These are phyloP conservation scores for Zaprionus taronus DNA, from an alignment of 1,140 invertebrate species.

Conservation along the genomic window DNA sequence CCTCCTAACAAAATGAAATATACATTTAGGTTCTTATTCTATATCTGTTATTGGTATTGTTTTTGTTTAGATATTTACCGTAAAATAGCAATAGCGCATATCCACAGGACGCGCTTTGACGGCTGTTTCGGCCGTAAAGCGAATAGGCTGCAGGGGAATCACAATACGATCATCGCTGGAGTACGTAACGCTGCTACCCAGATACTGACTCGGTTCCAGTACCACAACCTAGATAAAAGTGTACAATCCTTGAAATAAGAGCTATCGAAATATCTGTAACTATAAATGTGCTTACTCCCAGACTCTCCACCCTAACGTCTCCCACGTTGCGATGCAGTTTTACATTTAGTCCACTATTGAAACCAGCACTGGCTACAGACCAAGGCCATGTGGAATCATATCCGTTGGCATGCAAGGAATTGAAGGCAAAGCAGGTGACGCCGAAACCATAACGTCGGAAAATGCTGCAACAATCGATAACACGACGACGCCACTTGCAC, in stretches of 20 bases:
- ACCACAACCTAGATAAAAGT: conserved; percentile 49
- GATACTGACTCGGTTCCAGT: conserved; percentile 54
- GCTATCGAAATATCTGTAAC: no score
- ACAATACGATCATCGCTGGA: conserved; percentile 63
- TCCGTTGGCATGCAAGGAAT: conserved; percentile 8
- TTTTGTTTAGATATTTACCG: conserved; percentile 8
- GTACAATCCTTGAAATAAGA: not conserved
- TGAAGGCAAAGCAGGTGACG: conserved; percentile 56
- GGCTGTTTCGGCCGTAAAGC: conserved; percentile 55
- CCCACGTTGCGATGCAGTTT: conserved; percentile 40
- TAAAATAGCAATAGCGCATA: conserved; percentile 65
- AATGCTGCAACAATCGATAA: conserved; percentile 62
- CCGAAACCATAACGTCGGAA: conserved; percentile 37
- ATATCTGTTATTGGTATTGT: not conserved
- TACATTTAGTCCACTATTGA: conserved; percentile 48
- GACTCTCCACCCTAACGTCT: conserved; percentile 22
- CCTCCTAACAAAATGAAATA: conserved; percentile 17
- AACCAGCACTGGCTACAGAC: conserved; percentile 55
- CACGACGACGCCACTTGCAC: conserved; percentile 57
- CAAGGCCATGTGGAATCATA: conserved; percentile 63
- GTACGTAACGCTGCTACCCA: conserved; percentile 58
- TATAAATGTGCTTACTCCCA: conserved; percentile 47
- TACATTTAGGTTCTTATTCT: not conserved
- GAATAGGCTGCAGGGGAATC: conserved; percentile 53
- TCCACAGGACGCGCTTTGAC: conserved; percentile 57